Evolutionary conservation across 2,797 vertebrate genomes (phyloP).

Genomic region (Pipistrellus pygmaeus): DNA sequence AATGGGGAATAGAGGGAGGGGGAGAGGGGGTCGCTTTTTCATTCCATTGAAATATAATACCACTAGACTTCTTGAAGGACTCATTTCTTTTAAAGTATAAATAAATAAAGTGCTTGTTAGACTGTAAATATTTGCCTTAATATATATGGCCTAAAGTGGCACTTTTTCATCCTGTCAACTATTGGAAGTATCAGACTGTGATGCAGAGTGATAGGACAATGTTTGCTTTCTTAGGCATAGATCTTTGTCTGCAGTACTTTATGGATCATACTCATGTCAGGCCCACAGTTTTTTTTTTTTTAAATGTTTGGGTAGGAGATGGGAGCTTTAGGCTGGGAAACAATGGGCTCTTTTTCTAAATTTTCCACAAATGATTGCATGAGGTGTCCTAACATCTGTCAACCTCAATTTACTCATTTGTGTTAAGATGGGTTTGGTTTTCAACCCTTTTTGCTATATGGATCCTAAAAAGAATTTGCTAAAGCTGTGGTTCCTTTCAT

Average conservation of each 20-base stretch:
- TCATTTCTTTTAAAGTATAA: constrained; percentile 70
- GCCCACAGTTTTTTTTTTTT: not conserved
- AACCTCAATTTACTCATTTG: not conserved
- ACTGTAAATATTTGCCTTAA: constrained; percentile 47
- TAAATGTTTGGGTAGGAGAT: not conserved
- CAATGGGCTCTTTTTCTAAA: not conserved
- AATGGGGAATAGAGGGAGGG: not conserved
- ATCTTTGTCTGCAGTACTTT: not conserved
- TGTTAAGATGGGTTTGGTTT: not conserved
- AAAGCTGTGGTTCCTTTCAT: not conserved
- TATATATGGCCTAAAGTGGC: constrained; percentile 11
- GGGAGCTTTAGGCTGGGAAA: not conserved
- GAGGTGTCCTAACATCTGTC: not conserved
- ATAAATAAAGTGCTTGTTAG: constrained; percentile 44
- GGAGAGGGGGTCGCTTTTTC: constrained; percentile 59
- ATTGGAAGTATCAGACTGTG: not conserved
- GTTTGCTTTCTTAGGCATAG: constrained; percentile 16
- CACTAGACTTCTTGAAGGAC: constrained; percentile 65
- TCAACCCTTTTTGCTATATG: not conserved
- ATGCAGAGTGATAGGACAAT: not conserved
- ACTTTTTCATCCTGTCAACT: constrained; percentile 14
- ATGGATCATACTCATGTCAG: not conserved
- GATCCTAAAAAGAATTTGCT: not conserved
- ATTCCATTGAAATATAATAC: constrained; percentile 62
- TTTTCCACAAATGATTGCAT: not conserved